phyloP scores from a whole-genome alignment of 1,140 invertebrate species.

The Calephelis virginiensis region DNA sequence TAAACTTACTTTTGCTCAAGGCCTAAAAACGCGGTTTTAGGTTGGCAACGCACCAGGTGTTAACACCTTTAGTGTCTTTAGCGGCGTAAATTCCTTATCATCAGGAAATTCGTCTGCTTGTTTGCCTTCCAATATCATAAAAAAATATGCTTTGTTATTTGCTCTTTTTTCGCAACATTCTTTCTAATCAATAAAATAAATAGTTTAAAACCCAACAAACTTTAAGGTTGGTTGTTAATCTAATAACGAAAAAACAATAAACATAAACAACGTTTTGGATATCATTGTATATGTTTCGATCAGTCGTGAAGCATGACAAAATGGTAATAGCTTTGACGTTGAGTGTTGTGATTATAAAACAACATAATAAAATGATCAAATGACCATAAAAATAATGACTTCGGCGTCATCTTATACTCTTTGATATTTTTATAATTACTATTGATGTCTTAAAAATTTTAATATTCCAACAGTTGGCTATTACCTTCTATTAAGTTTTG shows the following conservation, averaged over 20 bases:
- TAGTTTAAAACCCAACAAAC: background rate
- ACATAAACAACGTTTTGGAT: slow-evolving; percentile 13
- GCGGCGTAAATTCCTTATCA: no score
- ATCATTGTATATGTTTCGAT: slow-evolving; percentile 18
- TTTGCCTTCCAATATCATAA: no score
- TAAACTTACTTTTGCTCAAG: no score
- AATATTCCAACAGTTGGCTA: slow-evolving; percentile 4
- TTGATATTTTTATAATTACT: slow-evolving; percentile 10
- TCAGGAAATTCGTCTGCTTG: no score
- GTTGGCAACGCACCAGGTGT: no score
- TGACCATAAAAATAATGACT: slow-evolving; percentile 6
- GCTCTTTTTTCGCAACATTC: no score
- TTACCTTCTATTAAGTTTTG: slow-evolving; percentile 4
- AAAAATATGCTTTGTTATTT: no score
- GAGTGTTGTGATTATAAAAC: slow-evolving; percentile 13
- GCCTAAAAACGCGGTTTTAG: no score
- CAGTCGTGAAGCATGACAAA: slow-evolving; percentile 22
- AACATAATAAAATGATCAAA: slow-evolving; percentile 19
- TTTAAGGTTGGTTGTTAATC: background rate
- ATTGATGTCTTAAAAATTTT: background rate
- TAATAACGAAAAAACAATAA: slow-evolving; percentile 18
- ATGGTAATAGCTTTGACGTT: slow-evolving; percentile 6
- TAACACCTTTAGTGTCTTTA: no score
- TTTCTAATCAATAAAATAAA: no score
- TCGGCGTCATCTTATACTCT: slow-evolving; percentile 7